Conservation (phyloP, 2,113 vertebrate species). For the Bubo scandiacus region DNA sequence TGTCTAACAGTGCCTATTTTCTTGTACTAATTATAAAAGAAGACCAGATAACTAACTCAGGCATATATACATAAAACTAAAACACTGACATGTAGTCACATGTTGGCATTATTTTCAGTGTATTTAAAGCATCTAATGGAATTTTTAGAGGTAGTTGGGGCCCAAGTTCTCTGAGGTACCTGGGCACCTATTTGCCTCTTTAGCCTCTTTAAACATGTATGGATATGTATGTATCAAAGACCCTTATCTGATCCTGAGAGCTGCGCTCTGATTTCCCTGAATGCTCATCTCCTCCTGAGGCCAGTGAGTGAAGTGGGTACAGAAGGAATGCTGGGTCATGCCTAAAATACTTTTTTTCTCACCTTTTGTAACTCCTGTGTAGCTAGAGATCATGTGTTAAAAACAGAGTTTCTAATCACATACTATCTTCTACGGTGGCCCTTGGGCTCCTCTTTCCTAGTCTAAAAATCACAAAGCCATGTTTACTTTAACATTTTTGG, state of each 20-base stretch:
- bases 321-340: background rate
- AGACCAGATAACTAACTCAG: background rate
- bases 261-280: background rate
- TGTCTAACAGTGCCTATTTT: background rate
- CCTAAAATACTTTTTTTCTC: background rate
- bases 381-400: background rate
- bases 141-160: background rate
- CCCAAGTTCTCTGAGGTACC: background rate
- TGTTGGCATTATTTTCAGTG: background rate
- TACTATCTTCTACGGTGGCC: background rate
- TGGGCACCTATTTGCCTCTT: background rate
- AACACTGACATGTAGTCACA: background rate
- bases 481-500: constrained; percentile 23
- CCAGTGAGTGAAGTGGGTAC: background rate
- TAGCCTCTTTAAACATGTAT: background rate
- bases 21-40: background rate
- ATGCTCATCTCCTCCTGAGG: background rate
- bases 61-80: background rate
- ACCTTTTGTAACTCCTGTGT: background rate
- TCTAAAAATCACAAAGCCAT: constrained; percentile 3
- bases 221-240: background rate
- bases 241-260: background rate
- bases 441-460: background rate
- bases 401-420: background rate
- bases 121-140: background rate